Conservation (phyloP, 2,113 vertebrate species). For the Oreocharis arfaki region DNA sequence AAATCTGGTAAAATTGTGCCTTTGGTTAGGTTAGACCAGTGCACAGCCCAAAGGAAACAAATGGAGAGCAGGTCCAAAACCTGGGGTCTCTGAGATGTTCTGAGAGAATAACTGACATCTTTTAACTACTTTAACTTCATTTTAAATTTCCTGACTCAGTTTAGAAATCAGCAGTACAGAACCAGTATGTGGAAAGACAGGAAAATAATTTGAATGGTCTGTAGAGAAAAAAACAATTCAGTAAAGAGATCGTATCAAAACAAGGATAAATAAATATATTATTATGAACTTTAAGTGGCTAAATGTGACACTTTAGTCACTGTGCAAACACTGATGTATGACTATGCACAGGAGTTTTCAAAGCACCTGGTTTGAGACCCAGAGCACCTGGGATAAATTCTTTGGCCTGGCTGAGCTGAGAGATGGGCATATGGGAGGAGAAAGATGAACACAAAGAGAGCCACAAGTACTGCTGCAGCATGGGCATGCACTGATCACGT, state of each 20-base stretch:
- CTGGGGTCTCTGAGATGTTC: neutral
- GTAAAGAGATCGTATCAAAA: neutral
- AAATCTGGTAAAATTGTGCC: neutral
- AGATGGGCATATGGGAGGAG: neutral
- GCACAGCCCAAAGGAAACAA: neutral
- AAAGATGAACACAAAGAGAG: neutral
- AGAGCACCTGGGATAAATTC: neutral
- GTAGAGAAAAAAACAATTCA: neutral
- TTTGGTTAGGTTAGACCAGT: neutral
- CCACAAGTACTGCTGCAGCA: too few species aligned
- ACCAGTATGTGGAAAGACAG: neutral
- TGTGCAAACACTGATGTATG: neutral
- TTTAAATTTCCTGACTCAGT: neutral
- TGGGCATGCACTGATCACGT: fast-evolving
- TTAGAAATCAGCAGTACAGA: neutral
- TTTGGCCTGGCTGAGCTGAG: neutral
- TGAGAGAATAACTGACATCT: neutral
- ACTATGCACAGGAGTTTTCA: neutral
- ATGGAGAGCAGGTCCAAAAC: neutral
- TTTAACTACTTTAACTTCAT: neutral
- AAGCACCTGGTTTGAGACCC: neutral
- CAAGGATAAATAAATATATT: neutral
- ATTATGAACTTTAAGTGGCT: neutral
- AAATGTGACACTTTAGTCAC: neutral
- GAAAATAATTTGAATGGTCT: neutral